Percentiles rank a stretch among this genome's conserved stretches.
These are phyloP conservation scores for Cydia amplana DNA, from an alignment of 1,140 invertebrate genomes.

Conservation along the genomic window DNA sequence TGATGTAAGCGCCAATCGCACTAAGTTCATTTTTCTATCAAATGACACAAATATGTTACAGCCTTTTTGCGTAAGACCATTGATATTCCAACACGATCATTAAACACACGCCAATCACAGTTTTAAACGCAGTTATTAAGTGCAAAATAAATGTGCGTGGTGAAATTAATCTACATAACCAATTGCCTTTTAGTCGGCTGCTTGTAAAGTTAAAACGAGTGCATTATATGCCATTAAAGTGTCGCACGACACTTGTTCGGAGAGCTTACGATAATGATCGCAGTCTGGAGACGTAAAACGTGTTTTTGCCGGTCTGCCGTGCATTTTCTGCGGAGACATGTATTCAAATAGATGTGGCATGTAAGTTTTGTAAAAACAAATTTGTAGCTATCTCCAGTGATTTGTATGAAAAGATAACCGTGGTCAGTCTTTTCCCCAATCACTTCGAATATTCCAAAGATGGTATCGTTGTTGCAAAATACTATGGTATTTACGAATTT, in stretches of 20 bases:
- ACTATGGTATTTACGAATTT: too few relatives aligned
- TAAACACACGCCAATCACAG: not conserved
- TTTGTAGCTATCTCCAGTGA: too few relatives aligned
- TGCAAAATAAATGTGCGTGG: conserved; percentile 2
- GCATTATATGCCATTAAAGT: conserved; percentile 26
- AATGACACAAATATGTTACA: not conserved
- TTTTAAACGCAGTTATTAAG: not conserved
- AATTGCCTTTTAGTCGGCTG: conserved; percentile 12
- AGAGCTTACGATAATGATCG: conserved; percentile 1
- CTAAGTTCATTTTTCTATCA: not conserved
- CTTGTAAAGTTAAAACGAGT: conserved; percentile 24
- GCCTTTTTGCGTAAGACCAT: not conserved
- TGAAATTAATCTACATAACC: conserved; percentile 11
- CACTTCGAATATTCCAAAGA: too few relatives aligned
- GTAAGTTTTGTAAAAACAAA: too few relatives aligned
- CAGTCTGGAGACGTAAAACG: not conserved
- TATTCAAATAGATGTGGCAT: not conserved
- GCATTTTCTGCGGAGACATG: not conserved
- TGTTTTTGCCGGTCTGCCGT: not conserved
- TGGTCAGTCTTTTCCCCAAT: too few relatives aligned
- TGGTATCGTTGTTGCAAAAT: too few relatives aligned
- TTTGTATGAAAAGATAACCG: not conserved
- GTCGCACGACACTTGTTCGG: conserved; percentile 16
- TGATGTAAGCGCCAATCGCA: not conserved
- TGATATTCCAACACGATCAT: conserved; percentile 5